Base-by-base conservation (phyloP, 2,113 vertebrate species). In the Bubo bubo region DNA sequence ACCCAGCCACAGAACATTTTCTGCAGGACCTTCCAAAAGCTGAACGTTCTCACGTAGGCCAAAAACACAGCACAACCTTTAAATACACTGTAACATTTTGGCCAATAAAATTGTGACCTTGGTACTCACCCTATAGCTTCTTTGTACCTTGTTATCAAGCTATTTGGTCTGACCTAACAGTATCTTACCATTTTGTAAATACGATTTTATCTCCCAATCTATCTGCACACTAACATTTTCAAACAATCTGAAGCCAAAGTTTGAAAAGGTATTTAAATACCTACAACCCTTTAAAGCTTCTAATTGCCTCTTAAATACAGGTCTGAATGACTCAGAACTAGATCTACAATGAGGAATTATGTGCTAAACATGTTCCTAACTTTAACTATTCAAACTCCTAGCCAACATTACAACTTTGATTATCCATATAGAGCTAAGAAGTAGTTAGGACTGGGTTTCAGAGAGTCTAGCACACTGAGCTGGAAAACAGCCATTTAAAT, bases 341-440 rank as follows among this genome's bases (percentile, higher is more conserved):
- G 53, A 73, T 12, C 14, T 79, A 63, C 56, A 71, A 34, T 34
- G 34, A 37, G 56, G n/a, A 87, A 59, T 66, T 58, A 32, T 11
- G 28, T 53, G 21, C 19, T 53, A 83, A 92, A 77, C 6, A 5
- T 18, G 4, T 77, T 77, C 47, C 47, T 84, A 39, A 59, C 84
- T 93, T 91, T 67, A 86, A 77, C 4, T 43, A 17, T 32, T 20
- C 64, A 60, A 32, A 7, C 10, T 17, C 50, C 47, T 34, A 55
- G 17, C 32, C 64, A 93, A 50, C 7, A 6, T 30, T 47, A 41
- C 12, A 64, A 59, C 34, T 85, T 63, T 6, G 18, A 28, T 53
- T 82, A 39, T 18, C 39, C 17, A 19, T 1, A 4, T 47, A 86
- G 37, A 0, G 0, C 41, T 77, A 67, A 67, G 30, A 84, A 34